Percentiles rank a stretch among this genome's conserved stretches.
phyloP scores from a whole-genome alignment of 2,113 vertebrate species.

The Acanthisitta chloris region DNA sequence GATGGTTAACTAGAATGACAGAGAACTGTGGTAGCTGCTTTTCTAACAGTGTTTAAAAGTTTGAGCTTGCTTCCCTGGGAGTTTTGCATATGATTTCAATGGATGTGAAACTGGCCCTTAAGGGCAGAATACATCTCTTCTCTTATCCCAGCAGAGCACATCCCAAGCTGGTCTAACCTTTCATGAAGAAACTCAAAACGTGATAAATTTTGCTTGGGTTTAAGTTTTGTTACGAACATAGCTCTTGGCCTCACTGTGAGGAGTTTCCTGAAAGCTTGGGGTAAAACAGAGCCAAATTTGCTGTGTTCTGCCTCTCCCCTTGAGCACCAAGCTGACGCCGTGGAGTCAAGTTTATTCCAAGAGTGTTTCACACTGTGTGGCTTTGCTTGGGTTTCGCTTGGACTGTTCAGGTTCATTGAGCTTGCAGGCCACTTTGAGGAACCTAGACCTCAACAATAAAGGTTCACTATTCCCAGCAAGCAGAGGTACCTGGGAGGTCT shows the following conservation, averaged over 20 bases:
- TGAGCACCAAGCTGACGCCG: neutral
- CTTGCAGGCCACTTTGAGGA: neutral
- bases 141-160: constrained; percentile 25
- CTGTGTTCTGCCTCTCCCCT: neutral
- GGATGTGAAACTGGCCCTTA: neutral
- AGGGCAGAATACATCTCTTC: constrained; percentile 2
- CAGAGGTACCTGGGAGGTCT: neutral
- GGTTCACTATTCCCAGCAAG: neutral
- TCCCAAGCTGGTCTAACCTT: constrained; percentile 25
- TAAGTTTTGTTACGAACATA: constrained; percentile 9
- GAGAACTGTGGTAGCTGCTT: constrained; percentile 43
- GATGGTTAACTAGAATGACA: constrained; percentile 52
- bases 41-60: constrained; percentile 12
- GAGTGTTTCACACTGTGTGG: constrained; percentile 8
- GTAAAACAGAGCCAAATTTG: constrained; percentile 43
- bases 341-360: constrained; percentile 24
- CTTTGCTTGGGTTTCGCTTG: constrained; percentile 49
- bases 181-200: constrained; percentile 29
- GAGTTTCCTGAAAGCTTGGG: constrained; percentile 52
- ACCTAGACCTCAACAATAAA: neutral
- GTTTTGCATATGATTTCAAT: neutral
- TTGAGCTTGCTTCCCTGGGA: constrained; percentile 28
- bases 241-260: neutral
- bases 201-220: constrained; percentile 39
- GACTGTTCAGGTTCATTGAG: constrained; percentile 41